phyloP scores from a whole-genome alignment of 2,888 invertebrate genomes.

The Acanthococcus lagerstroemiae region DNA sequence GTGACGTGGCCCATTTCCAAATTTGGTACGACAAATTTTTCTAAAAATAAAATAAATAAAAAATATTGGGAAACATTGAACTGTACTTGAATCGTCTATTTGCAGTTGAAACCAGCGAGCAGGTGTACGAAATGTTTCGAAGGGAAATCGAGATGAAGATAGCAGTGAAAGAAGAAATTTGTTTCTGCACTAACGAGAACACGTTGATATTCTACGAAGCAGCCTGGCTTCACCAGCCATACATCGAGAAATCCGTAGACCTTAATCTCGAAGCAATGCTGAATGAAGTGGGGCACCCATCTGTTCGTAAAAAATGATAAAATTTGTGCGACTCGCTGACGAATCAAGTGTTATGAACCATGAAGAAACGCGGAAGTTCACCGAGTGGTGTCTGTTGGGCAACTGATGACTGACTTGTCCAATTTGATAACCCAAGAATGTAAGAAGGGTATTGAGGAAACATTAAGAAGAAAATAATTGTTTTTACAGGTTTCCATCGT shows the following conservation, averaged over 20 bases:
- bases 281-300: constrained; percentile 9
- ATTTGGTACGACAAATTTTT: constrained; percentile 11
- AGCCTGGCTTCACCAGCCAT: constrained; percentile 15
- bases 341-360: too few relatives aligned
- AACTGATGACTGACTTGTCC: too few relatives aligned
- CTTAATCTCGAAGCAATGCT: constrained; percentile 10
- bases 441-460: too few relatives aligned
- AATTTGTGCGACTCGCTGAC: too few relatives aligned
- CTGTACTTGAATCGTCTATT: not conserved
- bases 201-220: not conserved
- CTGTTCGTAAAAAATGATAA: not conserved
- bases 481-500: too few relatives aligned
- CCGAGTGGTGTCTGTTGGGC: too few relatives aligned
- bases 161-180: constrained; percentile 8
- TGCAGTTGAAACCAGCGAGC: not conserved
- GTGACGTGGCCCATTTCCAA: constrained; percentile 20
- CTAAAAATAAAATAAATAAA: not conserved
- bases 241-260: constrained; percentile 6
- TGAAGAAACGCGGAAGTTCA: too few relatives aligned
- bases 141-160: constrained; percentile 14
- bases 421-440: too few relatives aligned
- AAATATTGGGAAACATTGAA: not conserved
- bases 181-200: constrained; percentile 3
- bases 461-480: too few relatives aligned
- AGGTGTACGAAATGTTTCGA: constrained; percentile 13